A percentile compares a stretch with the other conserved stretches of the same genome.
These are phyloP conservation scores for Cinara cedri DNA, from an alignment of 2,888 invertebrate species.

Conservation along the genomic window DNA sequence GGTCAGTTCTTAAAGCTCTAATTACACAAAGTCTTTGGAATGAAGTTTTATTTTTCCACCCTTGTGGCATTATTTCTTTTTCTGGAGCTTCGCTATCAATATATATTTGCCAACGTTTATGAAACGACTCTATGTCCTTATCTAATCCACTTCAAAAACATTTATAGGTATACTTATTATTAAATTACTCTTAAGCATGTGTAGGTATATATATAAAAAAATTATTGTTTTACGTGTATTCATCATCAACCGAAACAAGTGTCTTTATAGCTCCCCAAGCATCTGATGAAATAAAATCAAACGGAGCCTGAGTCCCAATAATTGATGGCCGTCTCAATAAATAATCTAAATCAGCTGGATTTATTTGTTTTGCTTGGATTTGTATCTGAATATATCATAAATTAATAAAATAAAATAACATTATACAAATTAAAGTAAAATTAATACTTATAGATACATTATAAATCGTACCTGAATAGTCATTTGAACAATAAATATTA, in stretches of 20 bases:
- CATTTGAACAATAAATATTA: constrained; percentile 88
- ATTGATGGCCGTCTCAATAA: constrained; percentile 82
- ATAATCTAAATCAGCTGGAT: constrained; percentile 81
- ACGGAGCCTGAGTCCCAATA: constrained; percentile 76
- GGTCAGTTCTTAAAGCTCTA: constrained; percentile 86
- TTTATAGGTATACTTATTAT: not conserved
- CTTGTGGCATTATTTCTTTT: constrained; percentile 90
- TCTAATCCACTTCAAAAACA: constrained; percentile 74
- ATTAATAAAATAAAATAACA: not conserved
- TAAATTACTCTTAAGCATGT: not conserved
- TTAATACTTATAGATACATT: not conserved
- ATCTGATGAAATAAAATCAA: constrained; percentile 79
- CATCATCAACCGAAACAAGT: constrained; percentile 68
- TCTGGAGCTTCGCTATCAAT: constrained; percentile 92
- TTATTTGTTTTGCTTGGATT: constrained; percentile 72
- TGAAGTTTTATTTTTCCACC: constrained; percentile 90
- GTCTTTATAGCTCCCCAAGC: constrained; percentile 85
- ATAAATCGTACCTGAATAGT: constrained; percentile 74
- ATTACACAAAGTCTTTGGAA: constrained; percentile 90
- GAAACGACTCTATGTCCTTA: constrained; percentile 88
- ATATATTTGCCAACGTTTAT: constrained; percentile 91
- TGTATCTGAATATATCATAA: constrained; percentile 67
- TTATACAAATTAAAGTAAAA: not conserved
- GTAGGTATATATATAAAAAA: not conserved
- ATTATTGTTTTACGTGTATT: constrained; percentile 65